A percentile compares a stretch with the other conserved stretches of the same genome.
Conservation (phyloP, 2,888 invertebrate genomes). For the Balanococcus diminutus region DNA sequence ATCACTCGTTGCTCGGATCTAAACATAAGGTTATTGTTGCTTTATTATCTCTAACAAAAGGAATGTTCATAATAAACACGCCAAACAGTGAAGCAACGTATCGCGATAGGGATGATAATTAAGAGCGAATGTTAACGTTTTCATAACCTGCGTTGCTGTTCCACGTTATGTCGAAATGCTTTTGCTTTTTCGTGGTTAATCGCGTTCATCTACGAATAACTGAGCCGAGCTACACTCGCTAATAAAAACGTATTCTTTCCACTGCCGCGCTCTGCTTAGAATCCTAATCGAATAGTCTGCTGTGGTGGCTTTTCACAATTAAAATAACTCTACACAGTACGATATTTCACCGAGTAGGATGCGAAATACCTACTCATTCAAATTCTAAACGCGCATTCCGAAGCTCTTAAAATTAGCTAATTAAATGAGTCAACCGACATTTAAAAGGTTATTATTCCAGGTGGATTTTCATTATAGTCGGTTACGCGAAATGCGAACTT, state of each 20-base stretch:
- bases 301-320: not conserved
- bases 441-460: constrained; percentile 11
- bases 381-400: not conserved
- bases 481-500: not conserved
- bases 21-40: constrained; percentile 16
- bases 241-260: constrained; percentile 26
- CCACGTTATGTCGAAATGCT: not conserved
- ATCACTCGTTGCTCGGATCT: not conserved
- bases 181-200: constrained; percentile 22
- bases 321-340: not conserved
- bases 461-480: constrained; percentile 1
- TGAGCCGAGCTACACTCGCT: not conserved
- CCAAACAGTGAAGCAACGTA: not conserved
- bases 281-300: constrained; percentile 14
- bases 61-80: not conserved
- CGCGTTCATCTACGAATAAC: constrained; percentile 9
- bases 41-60: not conserved
- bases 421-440: not conserved
- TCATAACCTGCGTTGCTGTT: not conserved
- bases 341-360: not conserved
- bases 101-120: constrained; percentile 14
- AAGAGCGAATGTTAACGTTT: constrained; percentile 18
- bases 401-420: constrained; percentile 19
- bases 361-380: not conserved
- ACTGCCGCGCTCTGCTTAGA: not conserved